Conservation (phyloP, 2,113 vertebrate species). For the Machaerirhynchus nigripectus region DNA sequence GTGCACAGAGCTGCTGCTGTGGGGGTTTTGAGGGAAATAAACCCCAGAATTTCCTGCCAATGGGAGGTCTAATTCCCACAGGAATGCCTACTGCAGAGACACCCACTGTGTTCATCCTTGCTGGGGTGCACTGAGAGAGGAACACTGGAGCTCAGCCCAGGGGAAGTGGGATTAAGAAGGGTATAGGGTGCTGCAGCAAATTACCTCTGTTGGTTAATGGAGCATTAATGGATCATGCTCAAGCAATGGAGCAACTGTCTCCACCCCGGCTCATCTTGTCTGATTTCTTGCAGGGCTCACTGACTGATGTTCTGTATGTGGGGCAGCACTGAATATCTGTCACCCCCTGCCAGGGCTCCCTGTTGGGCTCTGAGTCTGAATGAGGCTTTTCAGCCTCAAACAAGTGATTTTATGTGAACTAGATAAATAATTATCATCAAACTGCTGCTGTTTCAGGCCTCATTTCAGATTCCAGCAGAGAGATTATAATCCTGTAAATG, state of each 20-base stretch:
- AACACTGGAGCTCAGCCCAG: background rate
- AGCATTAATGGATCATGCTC: background rate
- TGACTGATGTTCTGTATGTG: fast-evolving
- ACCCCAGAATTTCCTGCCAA: background rate
- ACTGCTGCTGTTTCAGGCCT: background rate
- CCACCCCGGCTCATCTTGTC: background rate
- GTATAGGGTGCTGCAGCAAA: fast-evolving
- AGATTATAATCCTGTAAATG: background rate
- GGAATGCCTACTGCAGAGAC: background rate
- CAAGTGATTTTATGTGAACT: background rate
- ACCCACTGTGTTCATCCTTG: no score
- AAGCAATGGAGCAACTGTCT: fast-evolving
- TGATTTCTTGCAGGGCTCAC: fast-evolving
- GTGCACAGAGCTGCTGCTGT: background rate
- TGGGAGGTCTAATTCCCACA: background rate
- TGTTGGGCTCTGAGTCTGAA: background rate
- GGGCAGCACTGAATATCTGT: background rate
- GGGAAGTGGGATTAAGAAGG: background rate
- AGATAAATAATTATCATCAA: background rate
- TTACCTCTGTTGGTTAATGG: fast-evolving
- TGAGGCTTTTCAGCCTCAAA: background rate
- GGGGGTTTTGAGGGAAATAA: background rate
- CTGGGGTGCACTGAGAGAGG: background rate
- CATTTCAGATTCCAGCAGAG: background rate
- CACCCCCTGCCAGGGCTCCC: background rate